Percentiles rank a stretch among this genome's conserved stretches.
Conservation (phyloP, 2,888 invertebrate species). For the Branchipolynoe longqiensis region DNA sequence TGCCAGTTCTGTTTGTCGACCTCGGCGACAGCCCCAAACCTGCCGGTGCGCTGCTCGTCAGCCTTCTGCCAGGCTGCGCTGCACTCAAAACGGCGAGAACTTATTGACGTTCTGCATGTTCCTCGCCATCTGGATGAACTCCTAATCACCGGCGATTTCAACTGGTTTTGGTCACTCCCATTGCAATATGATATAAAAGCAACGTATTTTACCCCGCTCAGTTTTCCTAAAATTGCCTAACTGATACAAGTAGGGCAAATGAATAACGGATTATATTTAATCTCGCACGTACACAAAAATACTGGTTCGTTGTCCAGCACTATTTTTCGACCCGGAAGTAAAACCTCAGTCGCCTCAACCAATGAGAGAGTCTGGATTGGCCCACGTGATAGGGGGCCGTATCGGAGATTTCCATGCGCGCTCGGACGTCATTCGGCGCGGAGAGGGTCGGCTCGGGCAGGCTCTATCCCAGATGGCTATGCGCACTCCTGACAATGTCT, state of each 20-base stretch:
- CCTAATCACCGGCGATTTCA: not conserved
- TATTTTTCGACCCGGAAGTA: slow-evolving; percentile 41
- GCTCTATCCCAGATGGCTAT: slow-evolving; percentile 80
- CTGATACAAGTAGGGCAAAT: not conserved
- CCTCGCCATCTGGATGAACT: not conserved
- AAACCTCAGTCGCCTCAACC: slow-evolving; percentile 6
- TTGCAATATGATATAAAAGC: not conserved
- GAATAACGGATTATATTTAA: slow-evolving; percentile 4
- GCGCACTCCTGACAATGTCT: slow-evolving; percentile 79
- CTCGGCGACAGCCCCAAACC: slow-evolving; percentile 28
- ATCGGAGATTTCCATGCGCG: slow-evolving; percentile 53
- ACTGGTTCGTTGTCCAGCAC: not conserved
- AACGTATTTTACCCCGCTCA: slow-evolving; percentile 35
- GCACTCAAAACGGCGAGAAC: not conserved
- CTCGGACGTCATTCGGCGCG: slow-evolving; percentile 56
- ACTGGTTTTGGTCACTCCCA: too few species aligned
- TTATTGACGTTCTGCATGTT: slow-evolving; percentile 18
- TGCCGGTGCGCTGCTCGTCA: slow-evolving; percentile 31
- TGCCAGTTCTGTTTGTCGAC: slow-evolving; percentile 16
- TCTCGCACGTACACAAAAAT: not conserved
- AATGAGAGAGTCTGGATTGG: not conserved
- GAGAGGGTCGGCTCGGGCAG: slow-evolving; percentile 50
- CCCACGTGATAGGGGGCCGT: slow-evolving; percentile 52
- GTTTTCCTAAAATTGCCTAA: not conserved
- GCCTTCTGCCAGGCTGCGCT: slow-evolving; percentile 29